These are phyloP conservation scores for Aspiorhynchus laticeps DNA, from an alignment of 2,113 vertebrate species.

Conservation along the genomic window DNA sequence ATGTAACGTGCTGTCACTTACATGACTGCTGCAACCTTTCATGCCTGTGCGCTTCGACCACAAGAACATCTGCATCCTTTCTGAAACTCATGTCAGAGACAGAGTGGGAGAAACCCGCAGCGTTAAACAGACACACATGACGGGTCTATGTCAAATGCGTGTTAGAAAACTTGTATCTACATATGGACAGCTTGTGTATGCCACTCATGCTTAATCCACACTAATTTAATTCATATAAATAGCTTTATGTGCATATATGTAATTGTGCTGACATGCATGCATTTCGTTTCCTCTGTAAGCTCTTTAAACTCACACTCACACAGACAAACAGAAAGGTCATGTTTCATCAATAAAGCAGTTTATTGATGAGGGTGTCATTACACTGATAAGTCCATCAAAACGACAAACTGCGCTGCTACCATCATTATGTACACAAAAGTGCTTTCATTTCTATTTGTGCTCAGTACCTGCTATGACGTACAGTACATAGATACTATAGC, in stretches of 20 bases:
- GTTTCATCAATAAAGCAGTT: slow-evolving; percentile 48
- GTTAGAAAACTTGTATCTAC: slow-evolving; percentile 23
- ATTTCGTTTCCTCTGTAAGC: background rate
- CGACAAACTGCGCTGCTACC: slow-evolving; percentile 18
- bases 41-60: slow-evolving; percentile 49
- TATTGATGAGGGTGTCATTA: slow-evolving; percentile 53
- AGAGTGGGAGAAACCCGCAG: slow-evolving; percentile 48
- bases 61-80: slow-evolving; percentile 64
- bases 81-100: slow-evolving; percentile 57
- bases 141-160: background rate
- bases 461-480: slow-evolving; percentile 23
- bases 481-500: slow-evolving; percentile 30
- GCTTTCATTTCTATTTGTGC: slow-evolving; percentile 51
- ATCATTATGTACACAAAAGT: slow-evolving; percentile 51
- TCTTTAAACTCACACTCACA: background rate
- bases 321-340: slow-evolving; percentile 40
- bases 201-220: background rate
- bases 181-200: background rate
- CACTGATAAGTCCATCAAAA: slow-evolving; percentile 44
- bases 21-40: slow-evolving; percentile 41
- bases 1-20: slow-evolving; percentile 36
- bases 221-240: background rate
- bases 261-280: background rate
- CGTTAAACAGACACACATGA: slow-evolving; percentile 33
- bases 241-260: background rate